phyloP scores from a whole-genome alignment of 2,888 invertebrate species.

The Andrena hattorfiana region DNA sequence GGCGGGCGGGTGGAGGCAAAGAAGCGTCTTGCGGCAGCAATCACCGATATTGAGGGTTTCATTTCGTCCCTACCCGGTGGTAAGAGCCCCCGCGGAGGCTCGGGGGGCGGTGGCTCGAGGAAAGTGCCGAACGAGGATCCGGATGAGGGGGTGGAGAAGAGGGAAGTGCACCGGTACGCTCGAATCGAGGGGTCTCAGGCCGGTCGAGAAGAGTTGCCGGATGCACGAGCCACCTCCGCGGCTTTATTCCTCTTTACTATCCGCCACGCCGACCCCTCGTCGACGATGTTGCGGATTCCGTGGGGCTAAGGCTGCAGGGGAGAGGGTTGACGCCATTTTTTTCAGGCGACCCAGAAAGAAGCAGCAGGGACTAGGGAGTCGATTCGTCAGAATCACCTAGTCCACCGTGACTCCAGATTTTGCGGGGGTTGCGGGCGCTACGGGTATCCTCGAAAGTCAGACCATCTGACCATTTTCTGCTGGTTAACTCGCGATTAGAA shows the following conservation, averaged over 20 bases:
- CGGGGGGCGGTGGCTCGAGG: constrained; percentile 39
- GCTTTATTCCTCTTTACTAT: constrained; percentile 62
- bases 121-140: constrained; percentile 54
- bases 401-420: neutral
- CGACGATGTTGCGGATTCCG: constrained; percentile 53
- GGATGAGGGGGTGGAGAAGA: constrained; percentile 22
- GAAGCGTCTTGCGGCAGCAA: constrained; percentile 84
- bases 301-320: neutral
- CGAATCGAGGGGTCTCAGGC: constrained; percentile 44
- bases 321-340: constrained; percentile 20
- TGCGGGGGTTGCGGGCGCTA: neutral
- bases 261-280: constrained; percentile 36
- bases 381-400: neutral
- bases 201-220: constrained; percentile 54
- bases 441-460: neutral
- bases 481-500: neutral
- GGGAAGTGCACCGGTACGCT: constrained; percentile 54
- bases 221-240: constrained; percentile 61
- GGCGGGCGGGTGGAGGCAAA: constrained; percentile 58
- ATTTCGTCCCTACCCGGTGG: constrained; percentile 80
- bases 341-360: constrained; percentile 4
- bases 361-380: neutral
- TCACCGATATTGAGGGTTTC: constrained; percentile 85
- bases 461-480: neutral
- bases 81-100: constrained; percentile 48